Evolutionary conservation across 2,888 invertebrate genomes (phyloP), one percentile per base, ranked within the genome.

Genomic region (Polia nebulosa): DNA sequence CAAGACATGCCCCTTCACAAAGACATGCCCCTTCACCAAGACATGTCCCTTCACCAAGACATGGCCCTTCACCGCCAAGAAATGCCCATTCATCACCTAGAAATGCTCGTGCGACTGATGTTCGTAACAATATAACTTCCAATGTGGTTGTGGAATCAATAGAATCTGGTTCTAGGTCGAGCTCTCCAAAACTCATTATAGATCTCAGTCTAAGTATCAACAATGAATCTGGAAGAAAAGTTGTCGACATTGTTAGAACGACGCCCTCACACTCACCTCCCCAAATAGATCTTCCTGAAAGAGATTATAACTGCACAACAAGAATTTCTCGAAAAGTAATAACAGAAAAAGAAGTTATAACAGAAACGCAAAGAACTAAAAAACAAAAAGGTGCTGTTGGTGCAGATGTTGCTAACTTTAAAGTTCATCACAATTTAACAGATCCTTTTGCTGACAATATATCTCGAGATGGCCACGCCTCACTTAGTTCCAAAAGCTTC

Each of bases 401-500:
- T 55, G 49, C 62, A 49, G 52, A 71, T 29, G 39, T 57, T 45
- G 13, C 39, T 44, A 56, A 81, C 17, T 63, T 57, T 22, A 66
- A 27, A 45, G 74, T 86, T 51, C 85, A 82, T 53, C 85, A 89
- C 29, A 87, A 89, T 65, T 60, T 83, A 9, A 72, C 82, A 17
- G 87, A 86, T 68, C 80, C 88, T 44, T 83, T 89, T 44, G 72
- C 84, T 8, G 87, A 87, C 29, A 44, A 25, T 64, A 67, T 88
- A 20, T 76, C 84, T 65, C 85, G 88, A 52, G 91, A 92, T 80
- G 92, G 90, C 2, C 91, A 90, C 41, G 78, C 91, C 13, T 94
- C 94, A 5, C 83, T 94, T 2, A 89, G 89, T 73, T 86, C 92
- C 13, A 93, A 96, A 88, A 92, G 95, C 88, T 91, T 94, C 82